Evolutionary conservation across 2,113 vertebrate genomes (phyloP).

Genomic region (Megaceryle torquata): DNA sequence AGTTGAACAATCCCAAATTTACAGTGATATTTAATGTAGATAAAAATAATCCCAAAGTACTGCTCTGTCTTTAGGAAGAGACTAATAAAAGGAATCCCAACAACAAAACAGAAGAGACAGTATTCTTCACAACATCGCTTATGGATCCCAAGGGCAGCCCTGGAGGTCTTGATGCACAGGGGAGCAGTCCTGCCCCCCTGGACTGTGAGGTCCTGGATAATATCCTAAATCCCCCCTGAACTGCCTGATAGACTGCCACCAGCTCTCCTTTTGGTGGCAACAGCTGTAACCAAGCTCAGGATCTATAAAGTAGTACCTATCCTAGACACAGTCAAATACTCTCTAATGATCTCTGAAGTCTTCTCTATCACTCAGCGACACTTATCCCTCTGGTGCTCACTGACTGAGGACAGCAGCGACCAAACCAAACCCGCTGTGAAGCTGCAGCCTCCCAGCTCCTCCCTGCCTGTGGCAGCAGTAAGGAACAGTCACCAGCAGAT

Average conservation of each 20-base stretch:
- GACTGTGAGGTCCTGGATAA: not conserved
- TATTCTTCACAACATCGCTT: not conserved
- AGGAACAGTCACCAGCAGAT: not conserved
- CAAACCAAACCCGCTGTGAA: too few species aligned
- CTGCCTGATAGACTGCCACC: not conserved
- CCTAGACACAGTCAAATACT: not conserved
- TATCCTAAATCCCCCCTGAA: not conserved
- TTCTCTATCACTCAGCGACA: not conserved
- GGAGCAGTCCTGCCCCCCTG: not conserved
- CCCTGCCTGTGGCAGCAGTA: not conserved
- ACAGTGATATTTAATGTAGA: not conserved
- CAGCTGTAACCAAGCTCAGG: not conserved
- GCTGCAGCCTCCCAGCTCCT: not conserved
- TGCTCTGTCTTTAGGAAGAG: not conserved
- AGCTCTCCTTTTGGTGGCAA: not conserved
- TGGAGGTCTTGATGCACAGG: not conserved
- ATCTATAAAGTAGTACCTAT: not conserved
- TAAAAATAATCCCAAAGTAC: not conserved
- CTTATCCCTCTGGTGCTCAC: not conserved
- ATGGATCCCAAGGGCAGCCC: not conserved
- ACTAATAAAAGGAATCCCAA: not conserved
- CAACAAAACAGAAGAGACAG: not conserved
- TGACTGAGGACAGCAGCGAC: too few species aligned
- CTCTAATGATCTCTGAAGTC: not conserved
- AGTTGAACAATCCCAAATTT: not conserved